Evolutionary conservation across 2,113 vertebrate species (phyloP).

Genomic region (Eupsittula cactorum): DNA sequence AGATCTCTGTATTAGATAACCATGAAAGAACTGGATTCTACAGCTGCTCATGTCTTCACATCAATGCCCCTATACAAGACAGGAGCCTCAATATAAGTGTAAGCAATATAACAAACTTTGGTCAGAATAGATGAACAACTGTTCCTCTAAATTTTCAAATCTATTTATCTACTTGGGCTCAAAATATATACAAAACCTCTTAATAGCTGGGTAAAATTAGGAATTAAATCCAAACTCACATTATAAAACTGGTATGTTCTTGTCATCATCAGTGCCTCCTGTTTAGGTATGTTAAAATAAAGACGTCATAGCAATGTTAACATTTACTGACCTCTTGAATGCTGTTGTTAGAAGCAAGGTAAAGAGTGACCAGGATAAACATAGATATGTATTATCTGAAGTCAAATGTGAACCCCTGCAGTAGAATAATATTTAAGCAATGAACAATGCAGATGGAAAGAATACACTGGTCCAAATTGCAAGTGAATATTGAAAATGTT

Average conservation of each 20-base stretch:
- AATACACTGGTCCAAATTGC: background rate
- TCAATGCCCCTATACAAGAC: background rate
- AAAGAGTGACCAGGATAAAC: background rate
- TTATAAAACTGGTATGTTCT: fast-evolving
- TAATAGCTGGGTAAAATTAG: background rate
- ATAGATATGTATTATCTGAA: background rate
- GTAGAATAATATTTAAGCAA: background rate
- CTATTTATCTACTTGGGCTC: background rate
- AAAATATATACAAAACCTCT: background rate
- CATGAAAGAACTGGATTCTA: background rate
- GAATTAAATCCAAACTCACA: background rate
- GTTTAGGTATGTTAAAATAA: background rate
- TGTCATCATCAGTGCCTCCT: background rate
- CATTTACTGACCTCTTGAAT: background rate
- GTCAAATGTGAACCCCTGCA: background rate
- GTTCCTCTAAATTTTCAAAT: background rate
- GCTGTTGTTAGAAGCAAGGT: background rate
- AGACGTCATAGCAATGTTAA: background rate
- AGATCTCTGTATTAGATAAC: background rate
- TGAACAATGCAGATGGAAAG: background rate
- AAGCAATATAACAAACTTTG: background rate
- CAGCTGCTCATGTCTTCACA: background rate
- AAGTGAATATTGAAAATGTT: background rate
- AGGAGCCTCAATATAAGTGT: background rate
- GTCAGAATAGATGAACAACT: background rate